phyloP scores from a whole-genome alignment of 2,797 vertebrate species.

The Ptychadena robeensis region DNA sequence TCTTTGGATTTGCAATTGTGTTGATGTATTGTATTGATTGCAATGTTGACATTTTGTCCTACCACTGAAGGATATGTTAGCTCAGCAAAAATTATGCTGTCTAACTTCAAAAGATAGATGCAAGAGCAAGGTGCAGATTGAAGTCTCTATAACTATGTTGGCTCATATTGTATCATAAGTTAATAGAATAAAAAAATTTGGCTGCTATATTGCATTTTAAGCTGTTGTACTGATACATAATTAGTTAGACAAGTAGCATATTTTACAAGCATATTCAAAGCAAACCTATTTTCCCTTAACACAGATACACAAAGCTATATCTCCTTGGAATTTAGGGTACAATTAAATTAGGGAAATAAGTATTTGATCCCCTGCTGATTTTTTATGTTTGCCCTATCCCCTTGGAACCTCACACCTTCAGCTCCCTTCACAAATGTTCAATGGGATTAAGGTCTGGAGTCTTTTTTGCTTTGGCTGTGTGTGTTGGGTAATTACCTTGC shows the following conservation, averaged over 20 bases:
- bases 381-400: no score
- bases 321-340: background rate
- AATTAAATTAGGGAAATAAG: no score
- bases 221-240: background rate
- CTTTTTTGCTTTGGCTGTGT: no score
- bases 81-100: slow-evolving; percentile 17
- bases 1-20: background rate
- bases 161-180: background rate
- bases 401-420: no score
- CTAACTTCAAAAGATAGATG: slow-evolving; percentile 10
- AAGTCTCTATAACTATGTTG: background rate
- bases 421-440: no score
- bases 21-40: slow-evolving; percentile 18
- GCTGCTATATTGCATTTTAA: background rate
- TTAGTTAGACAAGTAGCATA: background rate
- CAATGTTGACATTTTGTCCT: slow-evolving; percentile 23
- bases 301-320: background rate
- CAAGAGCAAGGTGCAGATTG: background rate
- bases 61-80: slow-evolving; percentile 20
- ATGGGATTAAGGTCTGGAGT: no score
- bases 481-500: no score
- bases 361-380: no score
- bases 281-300: background rate
- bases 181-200: background rate
- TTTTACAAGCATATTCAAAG: background rate